Evolutionary conservation across 2,113 vertebrate genomes (phyloP), one percentile per base, ranked within the genome.

Genomic region (Cisticola juncidis): DNA sequence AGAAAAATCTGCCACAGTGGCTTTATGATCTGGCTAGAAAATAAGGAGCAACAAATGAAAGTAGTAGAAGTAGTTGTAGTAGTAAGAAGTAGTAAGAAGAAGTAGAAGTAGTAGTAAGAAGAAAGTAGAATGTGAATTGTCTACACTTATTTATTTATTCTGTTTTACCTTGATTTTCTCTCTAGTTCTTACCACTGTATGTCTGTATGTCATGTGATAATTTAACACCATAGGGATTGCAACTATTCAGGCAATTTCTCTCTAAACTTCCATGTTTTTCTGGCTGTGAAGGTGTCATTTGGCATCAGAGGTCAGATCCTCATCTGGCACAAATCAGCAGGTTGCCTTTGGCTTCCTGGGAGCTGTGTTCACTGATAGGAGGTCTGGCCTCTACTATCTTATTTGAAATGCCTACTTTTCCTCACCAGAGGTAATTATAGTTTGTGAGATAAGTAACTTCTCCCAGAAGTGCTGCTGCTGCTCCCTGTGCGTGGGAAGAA

Each of bases 391-490:
- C 80, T 70, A 25, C 38, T 61, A 64, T 45, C 50, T 70, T 48
- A 33, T 82, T 88, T 81, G 74, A 89, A 96, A 88, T 65, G 68
- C 42, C 70, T 66, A 21, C 48, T 83, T 96, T 83, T 81, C 68
- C 40, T 73, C 58, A 54, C 18, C 28, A 85, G 66, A 84, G 69
- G 69, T 90, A 94, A 95, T 96, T 95, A 97, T 72, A 95, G 92
- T 96, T 94, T 96, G 88, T 96, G 91, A 97, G 95, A 95, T 81
- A 80, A 96, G 78, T 90, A 70, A 61, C 35, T 90, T 84, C 78
- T 96, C 74, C 81, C 71, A 72, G 95, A 86, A 93, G 91, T 38
- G 73, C 71, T 96, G 70, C 87, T 96, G 90, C 81, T 95, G 81
- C 86, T 92, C 91, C 92, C 81, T 51, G 6, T 2, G 1, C n/a